These are phyloP conservation scores for Smutsia temminckii DNA, from an alignment of 2,797 vertebrate genomes.

Conservation along the genomic window DNA sequence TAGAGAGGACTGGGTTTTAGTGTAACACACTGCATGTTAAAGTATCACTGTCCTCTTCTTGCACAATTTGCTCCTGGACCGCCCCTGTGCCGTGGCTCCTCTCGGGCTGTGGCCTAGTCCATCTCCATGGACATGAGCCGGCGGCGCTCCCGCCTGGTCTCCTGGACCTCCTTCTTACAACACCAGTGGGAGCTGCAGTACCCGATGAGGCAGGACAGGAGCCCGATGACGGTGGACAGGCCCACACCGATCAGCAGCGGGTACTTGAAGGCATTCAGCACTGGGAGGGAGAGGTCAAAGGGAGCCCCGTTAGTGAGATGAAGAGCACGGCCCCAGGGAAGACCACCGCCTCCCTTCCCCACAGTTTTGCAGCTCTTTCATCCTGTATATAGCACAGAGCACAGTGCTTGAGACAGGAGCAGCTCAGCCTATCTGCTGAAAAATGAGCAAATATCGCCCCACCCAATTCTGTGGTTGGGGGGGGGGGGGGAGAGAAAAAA, in stretches of 20 bases:
- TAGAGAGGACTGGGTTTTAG: conserved; percentile 77
- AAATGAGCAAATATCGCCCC: neutral
- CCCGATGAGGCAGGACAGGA: conserved; percentile 94
- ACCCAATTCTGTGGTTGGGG: neutral
- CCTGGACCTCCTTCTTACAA: conserved; percentile 90
- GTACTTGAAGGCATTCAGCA: conserved; percentile 94
- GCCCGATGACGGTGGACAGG: conserved; percentile 89
- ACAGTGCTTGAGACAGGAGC: neutral
- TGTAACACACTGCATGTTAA: conserved; percentile 59
- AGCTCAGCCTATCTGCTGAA: neutral
- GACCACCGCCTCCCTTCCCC: fast-evolving
- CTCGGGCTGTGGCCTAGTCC: conserved; percentile 87
- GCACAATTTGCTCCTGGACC: conserved; percentile 51
- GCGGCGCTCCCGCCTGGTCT: conserved; percentile 89
- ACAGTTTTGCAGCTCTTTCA: fast-evolving
- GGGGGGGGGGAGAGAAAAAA: neutral
- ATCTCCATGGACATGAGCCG: conserved; percentile 96
- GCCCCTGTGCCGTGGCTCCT: neutral
- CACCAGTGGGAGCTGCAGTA: conserved; percentile 94
- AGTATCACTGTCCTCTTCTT: conserved; percentile 66
- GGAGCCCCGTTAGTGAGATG: neutral
- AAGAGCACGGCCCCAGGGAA: fast-evolving
- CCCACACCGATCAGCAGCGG: conserved; percentile 93
- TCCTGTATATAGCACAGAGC: neutral
- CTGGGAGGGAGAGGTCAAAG: conserved; percentile 82